Base-by-base conservation (phyloP, 2,797 vertebrate genomes). In the Manis javanica region DNA sequence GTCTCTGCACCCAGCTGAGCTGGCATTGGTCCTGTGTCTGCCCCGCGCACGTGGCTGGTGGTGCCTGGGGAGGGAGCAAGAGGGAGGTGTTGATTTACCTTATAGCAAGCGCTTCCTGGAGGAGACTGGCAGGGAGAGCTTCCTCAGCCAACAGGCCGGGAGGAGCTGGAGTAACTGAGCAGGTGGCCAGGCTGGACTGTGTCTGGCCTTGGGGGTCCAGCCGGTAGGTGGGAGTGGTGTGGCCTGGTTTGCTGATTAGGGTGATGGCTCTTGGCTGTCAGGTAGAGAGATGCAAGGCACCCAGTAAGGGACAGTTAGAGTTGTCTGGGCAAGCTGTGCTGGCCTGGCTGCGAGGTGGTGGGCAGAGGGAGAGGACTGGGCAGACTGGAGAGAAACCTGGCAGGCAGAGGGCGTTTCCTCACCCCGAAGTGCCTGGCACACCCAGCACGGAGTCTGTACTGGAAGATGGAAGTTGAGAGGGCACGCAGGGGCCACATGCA, bases 21-120 rank as follows among this genome's bases (percentile, higher is more conserved):
- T 95, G 90, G 63, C 95, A 37, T 14, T 15, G 24, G 64, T 61
- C 69, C 79, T 93, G 11, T n/a, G 37, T 69, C 92, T 97, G 87
- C 59, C 61, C 72, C 4, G 0, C 59, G 49, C 71, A 42, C 18
- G 46, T 93, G 89, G 88, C 91, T 84, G 61, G 64, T 21, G 21
- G 91, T 81, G 82, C 93, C 90, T 75, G 89, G 78, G 39, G 21
- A 90, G 55, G 55, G 61, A 82, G 42, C 0, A 0, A n/a, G 51
- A 29, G 59, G 71, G 81, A 91, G 53, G 51, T 7, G 0, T 15
- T 31, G 49, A 24, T 77, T 66, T 75, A 79, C 49, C 42, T 68
- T 46, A 78, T 7, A 59, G 66, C 26, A 63, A 61, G 75, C 51
- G 16, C 31, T 66, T 19, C 57, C 83, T 13, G 26, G 59, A 77